phyloP scores from a whole-genome alignment of 2,113 vertebrate genomes.

The Arvicanthis niloticus region DNA sequence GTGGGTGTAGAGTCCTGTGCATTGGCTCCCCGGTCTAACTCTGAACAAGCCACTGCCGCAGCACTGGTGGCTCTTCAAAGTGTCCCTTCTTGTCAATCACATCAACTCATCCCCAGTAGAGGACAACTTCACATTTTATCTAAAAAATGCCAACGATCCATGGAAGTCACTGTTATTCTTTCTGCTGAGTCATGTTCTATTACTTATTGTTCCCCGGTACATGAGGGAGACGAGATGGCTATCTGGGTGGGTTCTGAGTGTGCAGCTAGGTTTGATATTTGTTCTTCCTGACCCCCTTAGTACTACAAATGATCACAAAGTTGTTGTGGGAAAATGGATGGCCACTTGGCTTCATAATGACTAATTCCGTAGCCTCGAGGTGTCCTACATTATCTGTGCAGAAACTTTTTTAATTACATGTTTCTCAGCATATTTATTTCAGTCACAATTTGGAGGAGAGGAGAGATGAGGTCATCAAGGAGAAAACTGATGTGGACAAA shows the following conservation, averaged over 20 bases:
- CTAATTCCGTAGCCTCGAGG: not conserved
- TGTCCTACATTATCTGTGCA: not conserved
- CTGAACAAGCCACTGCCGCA: not conserved
- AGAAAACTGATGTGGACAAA: not conserved
- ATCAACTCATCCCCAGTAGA: not conserved
- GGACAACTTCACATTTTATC: constrained; percentile 49
- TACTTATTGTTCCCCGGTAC: not conserved
- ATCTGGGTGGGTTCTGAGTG: constrained; percentile 12
- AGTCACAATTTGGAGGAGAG: not conserved
- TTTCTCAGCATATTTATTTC: not conserved
- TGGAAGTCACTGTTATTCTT: constrained; percentile 58
- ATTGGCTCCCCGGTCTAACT: not conserved
- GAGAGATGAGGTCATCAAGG: not conserved
- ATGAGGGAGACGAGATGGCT: not conserved
- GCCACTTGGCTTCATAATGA: not conserved
- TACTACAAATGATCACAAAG: rapidly evolving
- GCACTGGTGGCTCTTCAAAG: not conserved
- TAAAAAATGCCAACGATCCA: constrained; percentile 43
- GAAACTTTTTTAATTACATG: not conserved
- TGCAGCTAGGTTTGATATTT: not conserved
- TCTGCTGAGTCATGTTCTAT: constrained; percentile 38
- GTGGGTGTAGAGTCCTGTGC: not conserved
- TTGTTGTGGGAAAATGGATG: not conserved
- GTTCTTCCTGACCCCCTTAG: not conserved
- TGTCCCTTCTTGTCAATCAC: constrained; percentile 9